phyloP scores from a whole-genome alignment of 2,113 vertebrate species.

The Tonatia bakeri region DNA sequence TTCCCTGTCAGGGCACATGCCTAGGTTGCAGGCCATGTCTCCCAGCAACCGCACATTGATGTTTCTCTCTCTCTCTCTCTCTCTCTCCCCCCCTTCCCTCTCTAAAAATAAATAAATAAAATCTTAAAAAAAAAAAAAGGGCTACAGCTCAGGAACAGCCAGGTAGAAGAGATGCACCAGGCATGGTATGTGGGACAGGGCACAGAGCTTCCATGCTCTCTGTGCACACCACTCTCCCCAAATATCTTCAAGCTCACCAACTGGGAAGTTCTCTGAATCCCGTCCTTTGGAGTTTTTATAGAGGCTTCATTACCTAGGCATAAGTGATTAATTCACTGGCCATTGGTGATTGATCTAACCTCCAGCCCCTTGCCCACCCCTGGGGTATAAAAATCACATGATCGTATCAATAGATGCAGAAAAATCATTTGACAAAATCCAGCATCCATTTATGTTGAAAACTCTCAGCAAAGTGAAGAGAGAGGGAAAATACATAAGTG shows the following conservation, averaged over 20 bases:
- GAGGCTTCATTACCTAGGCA: neutral
- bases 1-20: too few species aligned
- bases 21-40: too few species aligned
- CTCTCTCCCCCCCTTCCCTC: too few species aligned
- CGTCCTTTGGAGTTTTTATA: neutral
- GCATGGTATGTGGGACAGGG: neutral
- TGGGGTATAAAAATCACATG: neutral
- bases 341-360: neutral
- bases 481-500: too few species aligned
- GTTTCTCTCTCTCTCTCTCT: too few species aligned
- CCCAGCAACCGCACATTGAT: too few species aligned
- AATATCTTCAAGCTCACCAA: neutral
- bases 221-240: neutral
- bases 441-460: neutral
- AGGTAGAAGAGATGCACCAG: neutral
- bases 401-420: neutral
- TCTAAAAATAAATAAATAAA: too few species aligned
- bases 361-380: neutral
- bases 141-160: neutral
- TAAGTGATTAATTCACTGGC: neutral
- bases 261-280: neutral
- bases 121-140: too few species aligned
- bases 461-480: too few species aligned
- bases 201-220: neutral
- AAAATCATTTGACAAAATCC: neutral